Percentiles rank a stretch among this genome's conserved stretches.
phyloP scores from a whole-genome alignment of 2,888 invertebrate genomes.

The Alitta virens region DNA sequence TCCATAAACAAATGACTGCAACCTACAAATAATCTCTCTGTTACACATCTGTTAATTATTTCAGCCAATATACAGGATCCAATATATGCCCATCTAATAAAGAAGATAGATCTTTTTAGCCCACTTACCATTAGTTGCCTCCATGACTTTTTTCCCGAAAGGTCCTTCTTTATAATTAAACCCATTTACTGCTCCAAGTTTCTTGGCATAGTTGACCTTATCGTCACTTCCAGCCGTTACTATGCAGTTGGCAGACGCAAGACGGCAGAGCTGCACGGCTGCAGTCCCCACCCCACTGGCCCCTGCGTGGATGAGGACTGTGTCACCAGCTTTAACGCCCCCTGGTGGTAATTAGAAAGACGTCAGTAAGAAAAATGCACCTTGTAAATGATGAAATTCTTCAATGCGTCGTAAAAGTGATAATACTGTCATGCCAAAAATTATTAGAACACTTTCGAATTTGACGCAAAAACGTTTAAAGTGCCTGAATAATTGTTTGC shows the following conservation, averaged over 20 bases:
- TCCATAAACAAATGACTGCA: no score
- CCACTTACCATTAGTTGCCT: constrained; percentile 45
- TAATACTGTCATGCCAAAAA: no score
- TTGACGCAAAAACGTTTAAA: no score
- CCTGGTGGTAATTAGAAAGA: no score
- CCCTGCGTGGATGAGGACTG: constrained; percentile 56
- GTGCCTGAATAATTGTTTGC: no score
- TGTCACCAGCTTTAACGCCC: constrained; percentile 42
- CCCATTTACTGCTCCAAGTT: constrained; percentile 48
- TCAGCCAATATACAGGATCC: not conserved
- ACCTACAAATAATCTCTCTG: not conserved
- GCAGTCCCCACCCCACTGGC: constrained; percentile 58
- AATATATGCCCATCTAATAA: no score
- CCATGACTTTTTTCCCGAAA: constrained; percentile 44
- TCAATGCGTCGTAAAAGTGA: no score
- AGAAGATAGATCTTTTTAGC: not conserved
- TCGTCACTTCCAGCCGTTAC: constrained; percentile 53
- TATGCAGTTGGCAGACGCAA: constrained; percentile 41
- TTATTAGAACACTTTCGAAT: no score
- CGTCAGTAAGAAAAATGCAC: no score
- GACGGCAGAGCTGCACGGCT: constrained; percentile 50
- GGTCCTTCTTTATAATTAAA: constrained; percentile 54
- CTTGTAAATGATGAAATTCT: no score
- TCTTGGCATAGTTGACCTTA: constrained; percentile 44
- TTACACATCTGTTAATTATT: not conserved